Conservation (phyloP, 2,797 vertebrate species). For the Catamblyrhynchus diadema region DNA sequence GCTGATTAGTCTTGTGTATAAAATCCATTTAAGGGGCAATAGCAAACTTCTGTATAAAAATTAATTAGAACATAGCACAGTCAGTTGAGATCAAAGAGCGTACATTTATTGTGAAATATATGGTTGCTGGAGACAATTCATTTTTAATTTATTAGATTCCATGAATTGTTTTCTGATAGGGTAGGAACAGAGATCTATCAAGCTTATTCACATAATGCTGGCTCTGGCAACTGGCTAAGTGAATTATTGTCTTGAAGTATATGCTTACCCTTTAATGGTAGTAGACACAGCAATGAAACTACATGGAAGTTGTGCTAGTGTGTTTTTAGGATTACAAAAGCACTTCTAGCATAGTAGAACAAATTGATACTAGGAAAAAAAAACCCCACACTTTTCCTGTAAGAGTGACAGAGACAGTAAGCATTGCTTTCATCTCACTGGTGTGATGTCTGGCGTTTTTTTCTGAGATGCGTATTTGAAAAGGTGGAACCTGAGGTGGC, state of each 20-base stretch:
- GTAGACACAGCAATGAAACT: background rate
- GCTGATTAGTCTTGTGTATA: constrained; percentile 52
- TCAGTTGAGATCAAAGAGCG: constrained; percentile 56
- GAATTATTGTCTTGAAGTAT: constrained; percentile 54
- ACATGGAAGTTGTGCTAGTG: background rate
- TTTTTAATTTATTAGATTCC: constrained; percentile 69
- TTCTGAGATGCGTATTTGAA: background rate
- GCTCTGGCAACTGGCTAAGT: constrained; percentile 54
- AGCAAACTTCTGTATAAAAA: constrained; percentile 56
- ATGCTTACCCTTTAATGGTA: constrained; percentile 18
- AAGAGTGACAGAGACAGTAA: background rate
- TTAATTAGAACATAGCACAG: constrained; percentile 56
- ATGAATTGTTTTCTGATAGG: constrained; percentile 67
- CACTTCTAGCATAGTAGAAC: background rate
- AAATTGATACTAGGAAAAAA: background rate
- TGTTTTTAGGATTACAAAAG: background rate
- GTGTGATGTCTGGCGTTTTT: background rate
- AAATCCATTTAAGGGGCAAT: constrained; percentile 38
- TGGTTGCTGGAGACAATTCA: constrained; percentile 46
- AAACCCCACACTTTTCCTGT: background rate
- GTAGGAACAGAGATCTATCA: constrained; percentile 51
- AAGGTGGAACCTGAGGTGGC: background rate
- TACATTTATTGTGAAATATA: constrained; percentile 55
- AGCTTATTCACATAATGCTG: constrained; percentile 44
- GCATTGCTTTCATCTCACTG: rapidly evolving